Conservation (phyloP, 1,140 invertebrate genomes). For the Conus ventricosus region DNA sequence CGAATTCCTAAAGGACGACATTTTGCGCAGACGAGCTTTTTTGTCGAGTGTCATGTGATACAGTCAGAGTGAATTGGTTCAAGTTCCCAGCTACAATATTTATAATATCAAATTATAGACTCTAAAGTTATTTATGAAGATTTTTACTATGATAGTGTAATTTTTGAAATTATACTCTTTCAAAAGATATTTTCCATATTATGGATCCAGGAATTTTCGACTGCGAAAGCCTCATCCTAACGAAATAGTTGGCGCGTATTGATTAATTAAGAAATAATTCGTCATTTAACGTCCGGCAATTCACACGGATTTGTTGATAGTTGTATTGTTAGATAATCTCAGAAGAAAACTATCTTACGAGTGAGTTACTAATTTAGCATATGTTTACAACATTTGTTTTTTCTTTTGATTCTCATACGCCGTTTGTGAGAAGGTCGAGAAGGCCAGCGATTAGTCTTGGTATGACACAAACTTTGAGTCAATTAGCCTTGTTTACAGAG, state of each 20-base stretch:
- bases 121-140: background rate
- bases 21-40: constrained; percentile 2
- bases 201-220: background rate
- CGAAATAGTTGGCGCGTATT: background rate
- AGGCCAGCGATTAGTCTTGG: constrained; percentile 29
- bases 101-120: background rate
- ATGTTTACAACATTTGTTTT: background rate
- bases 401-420: background rate
- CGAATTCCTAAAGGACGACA: background rate
- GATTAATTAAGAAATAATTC: background rate
- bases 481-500: constrained; percentile 18
- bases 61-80: background rate
- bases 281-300: background rate
- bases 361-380: background rate
- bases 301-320: background rate
- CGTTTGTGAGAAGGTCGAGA: constrained; percentile 24
- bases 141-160: background rate
- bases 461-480: constrained; percentile 24
- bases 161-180: background rate
- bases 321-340: background rate
- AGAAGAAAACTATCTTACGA: background rate
- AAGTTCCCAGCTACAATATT: background rate
- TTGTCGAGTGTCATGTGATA: constrained; percentile 12
- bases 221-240: background rate
- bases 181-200: background rate